Evolutionary conservation across 2,888 invertebrate species (phyloP), one percentile per base, ranked within the genome.

Genomic region (Oasisia sp.): DNA sequence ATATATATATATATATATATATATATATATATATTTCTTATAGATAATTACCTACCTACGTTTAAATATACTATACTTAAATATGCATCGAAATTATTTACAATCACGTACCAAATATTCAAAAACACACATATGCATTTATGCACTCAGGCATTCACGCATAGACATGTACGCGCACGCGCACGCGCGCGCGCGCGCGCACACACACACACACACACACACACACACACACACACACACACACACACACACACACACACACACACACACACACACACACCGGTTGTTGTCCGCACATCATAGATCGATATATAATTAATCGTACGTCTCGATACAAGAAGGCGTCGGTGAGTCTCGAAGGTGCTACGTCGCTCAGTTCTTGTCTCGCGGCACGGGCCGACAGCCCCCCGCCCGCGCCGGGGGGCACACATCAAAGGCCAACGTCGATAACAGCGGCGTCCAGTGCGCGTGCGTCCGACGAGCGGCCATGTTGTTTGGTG

Each of bases 361-460:
- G 74, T 74, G 74, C 74, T 27, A 27, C 50, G 74, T 14, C n/a
- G n/a, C 74, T n/a, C 74, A 27, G 74, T n/a, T 74, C 27, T 27
- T 74, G 74, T 27, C 74, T 74, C 27, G 27, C 74, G 74, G 74
- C 27, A n/a, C 74, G 27, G 74, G 27, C 74, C 19, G 19, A n/a
- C 7, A 27, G 74, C 74, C 74, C 74, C 74, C 7, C 74, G 74
- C 5, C 19, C 74, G n/a, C 3, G 19, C 27, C 74, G 7, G 19
- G 74, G 74, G 74, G 74, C 74, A 74, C 74, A 74, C 74, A 74
- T 74, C 74, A 74, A 74, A 74, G 74, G n/a, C 74, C 74, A 19
- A 27, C 74, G 74, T 74, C 74, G n/a, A 74, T 74, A 74, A 1
- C 74, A 4, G 7, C 74, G 74, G 74, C 74, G 74, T 74, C 74